A percentile compares a stretch with the other conserved stretches of the same genome.
Conservation (phyloP, 2,797 vertebrate species). For the Anas capensis region DNA sequence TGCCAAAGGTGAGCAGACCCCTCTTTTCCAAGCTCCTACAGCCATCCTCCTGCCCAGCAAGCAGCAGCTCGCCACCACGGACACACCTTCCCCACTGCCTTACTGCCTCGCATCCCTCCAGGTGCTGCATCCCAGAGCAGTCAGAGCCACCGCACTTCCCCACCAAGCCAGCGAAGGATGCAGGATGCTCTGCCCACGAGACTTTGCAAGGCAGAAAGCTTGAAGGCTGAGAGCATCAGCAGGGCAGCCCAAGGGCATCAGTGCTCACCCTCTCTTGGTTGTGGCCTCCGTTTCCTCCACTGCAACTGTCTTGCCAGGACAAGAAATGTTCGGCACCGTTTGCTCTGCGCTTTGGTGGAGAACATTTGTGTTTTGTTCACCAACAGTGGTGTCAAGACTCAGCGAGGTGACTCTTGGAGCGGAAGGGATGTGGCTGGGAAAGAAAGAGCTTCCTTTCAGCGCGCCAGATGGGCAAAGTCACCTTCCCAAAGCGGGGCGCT, state of each 20-base stretch:
- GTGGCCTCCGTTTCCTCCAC: background rate
- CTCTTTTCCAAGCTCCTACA: background rate
- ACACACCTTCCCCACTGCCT: background rate
- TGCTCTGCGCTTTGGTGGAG: background rate
- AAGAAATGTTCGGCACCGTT: background rate
- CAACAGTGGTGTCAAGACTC: background rate
- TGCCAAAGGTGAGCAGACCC: background rate
- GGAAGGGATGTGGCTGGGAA: background rate
- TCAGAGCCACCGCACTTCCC: background rate
- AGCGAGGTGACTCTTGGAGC: background rate
- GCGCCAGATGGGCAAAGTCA: constrained; percentile 49
- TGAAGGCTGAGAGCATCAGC: background rate
- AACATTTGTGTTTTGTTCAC: background rate
- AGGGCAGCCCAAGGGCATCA: background rate
- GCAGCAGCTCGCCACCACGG: background rate
- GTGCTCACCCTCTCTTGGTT: background rate
- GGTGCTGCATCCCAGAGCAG: background rate
- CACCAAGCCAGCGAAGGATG: background rate
- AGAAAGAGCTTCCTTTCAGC: background rate
- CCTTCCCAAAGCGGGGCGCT: background rate
- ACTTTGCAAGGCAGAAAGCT: background rate
- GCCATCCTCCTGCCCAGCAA: background rate
- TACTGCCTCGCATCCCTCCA: background rate
- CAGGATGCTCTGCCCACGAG: fast-evolving
- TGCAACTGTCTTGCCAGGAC: background rate